These are phyloP conservation scores for Catagonus wagneri DNA, from an alignment of 2,113 vertebrate species.

Conservation along the genomic window DNA sequence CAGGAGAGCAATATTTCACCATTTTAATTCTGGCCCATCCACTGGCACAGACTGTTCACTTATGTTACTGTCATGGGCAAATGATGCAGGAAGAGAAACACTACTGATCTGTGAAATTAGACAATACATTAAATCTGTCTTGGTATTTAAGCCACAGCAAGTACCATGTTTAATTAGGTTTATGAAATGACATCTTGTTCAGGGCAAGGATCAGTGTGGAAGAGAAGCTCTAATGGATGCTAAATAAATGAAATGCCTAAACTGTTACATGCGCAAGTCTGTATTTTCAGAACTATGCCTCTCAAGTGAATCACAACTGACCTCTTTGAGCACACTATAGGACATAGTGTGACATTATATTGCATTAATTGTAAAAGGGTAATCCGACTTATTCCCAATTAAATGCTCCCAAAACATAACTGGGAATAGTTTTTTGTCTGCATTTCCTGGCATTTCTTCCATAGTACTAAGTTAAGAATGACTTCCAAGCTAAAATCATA, in stretches of 20 bases:
- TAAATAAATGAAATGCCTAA: slow-evolving; percentile 69
- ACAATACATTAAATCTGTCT: slow-evolving; percentile 71
- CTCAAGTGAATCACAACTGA: slow-evolving; percentile 54
- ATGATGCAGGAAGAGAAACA: slow-evolving; percentile 52
- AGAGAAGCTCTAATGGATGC: slow-evolving; percentile 57
- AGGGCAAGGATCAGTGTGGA: slow-evolving; percentile 64
- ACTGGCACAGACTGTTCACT: slow-evolving; percentile 26
- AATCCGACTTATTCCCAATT: slow-evolving; percentile 37
- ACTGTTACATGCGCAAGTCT: slow-evolving; percentile 34
- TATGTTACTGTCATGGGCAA: slow-evolving; percentile 40
- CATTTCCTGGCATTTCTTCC: slow-evolving; percentile 37
- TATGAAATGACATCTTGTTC: slow-evolving; percentile 81
- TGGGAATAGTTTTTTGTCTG: not conserved
- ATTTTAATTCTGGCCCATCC: slow-evolving; percentile 15
- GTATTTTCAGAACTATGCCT: slow-evolving; percentile 55
- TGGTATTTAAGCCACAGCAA: slow-evolving; percentile 71
- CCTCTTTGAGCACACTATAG: not conserved
- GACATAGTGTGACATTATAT: not conserved
- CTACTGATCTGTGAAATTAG: slow-evolving; percentile 76
- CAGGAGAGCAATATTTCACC: not conserved
- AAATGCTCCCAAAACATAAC: not conserved
- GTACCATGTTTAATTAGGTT: slow-evolving; percentile 75
- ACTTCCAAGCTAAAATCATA: slow-evolving; percentile 6
- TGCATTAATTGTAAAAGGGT: slow-evolving; percentile 25
- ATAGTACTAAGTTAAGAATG: not conserved